Evolutionary conservation across 2,113 vertebrate species (phyloP).

Genomic region (Festucalex cinctus): DNA sequence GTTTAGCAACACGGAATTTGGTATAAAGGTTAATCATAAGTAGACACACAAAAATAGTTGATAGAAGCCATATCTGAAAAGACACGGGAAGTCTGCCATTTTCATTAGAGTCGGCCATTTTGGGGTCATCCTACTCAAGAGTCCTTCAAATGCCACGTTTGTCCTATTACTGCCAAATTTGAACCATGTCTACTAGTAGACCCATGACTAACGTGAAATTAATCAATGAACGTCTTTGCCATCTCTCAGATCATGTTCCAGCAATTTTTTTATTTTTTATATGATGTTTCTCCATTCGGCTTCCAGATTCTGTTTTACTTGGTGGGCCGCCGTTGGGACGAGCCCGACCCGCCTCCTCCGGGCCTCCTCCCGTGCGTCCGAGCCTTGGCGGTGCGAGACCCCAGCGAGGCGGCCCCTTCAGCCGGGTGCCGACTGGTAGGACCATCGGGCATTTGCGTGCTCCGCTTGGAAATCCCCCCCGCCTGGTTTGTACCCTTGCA

Average conservation of each 20-base stretch:
- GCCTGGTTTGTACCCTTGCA: slow-evolving; percentile 84
- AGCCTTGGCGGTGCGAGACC: slow-evolving; percentile 82
- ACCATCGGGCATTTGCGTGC: slow-evolving; percentile 86
- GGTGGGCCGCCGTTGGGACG: slow-evolving; percentile 84
- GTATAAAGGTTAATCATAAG: not conserved
- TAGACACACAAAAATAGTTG: not conserved
- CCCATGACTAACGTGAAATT: not conserved
- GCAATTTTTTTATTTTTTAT: not conserved
- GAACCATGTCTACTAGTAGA: not conserved
- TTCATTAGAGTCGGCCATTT: not conserved
- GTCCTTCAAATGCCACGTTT: too few species aligned
- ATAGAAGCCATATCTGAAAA: not conserved
- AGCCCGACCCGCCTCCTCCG: slow-evolving; percentile 47
- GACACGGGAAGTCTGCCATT: not conserved
- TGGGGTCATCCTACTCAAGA: not conserved
- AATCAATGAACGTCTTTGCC: not conserved
- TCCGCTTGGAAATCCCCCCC: slow-evolving; percentile 82
- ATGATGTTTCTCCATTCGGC: not conserved
- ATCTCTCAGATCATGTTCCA: not conserved
- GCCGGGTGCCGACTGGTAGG: slow-evolving; percentile 84
- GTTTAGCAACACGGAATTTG: not conserved
- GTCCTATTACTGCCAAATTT: not conserved
- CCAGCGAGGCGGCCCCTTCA: slow-evolving; percentile 76
- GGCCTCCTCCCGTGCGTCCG: slow-evolving; percentile 83
- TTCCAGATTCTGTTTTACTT: slow-evolving; percentile 86